Evolutionary conservation across 2,888 invertebrate species (phyloP).

Genomic region (Arctia plantaginis): DNA sequence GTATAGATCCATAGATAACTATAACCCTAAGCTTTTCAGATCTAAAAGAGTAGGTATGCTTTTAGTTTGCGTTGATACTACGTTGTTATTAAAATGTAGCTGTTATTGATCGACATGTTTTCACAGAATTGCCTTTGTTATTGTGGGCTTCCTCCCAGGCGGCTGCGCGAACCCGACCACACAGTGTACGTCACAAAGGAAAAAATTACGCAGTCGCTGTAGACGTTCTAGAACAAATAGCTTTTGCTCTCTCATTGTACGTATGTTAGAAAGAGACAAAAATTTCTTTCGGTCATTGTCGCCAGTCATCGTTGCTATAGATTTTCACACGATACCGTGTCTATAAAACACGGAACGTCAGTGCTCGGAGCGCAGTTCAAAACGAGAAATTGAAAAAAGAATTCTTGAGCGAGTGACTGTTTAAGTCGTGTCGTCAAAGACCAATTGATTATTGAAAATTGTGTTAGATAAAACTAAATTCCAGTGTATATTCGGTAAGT

Average conservation of each 20-base stretch:
- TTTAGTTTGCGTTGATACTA: conserved; percentile 20
- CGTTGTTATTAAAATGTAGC: not conserved
- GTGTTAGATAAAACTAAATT: conserved; percentile 56
- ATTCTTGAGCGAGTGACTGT: conserved; percentile 53
- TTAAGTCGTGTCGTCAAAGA: conserved; percentile 56
- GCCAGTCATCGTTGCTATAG: conserved; percentile 33
- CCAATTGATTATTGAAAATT: conserved; percentile 47
- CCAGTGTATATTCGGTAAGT: conserved; percentile 64
- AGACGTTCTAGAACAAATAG: conserved; percentile 63
- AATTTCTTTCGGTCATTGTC: conserved; percentile 52
- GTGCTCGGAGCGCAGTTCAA: conserved; percentile 55
- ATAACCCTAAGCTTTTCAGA: not conserved
- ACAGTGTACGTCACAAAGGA: conserved; percentile 62
- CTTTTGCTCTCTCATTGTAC: conserved; percentile 39
- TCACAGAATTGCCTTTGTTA: conserved; percentile 47
- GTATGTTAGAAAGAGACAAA: conserved; percentile 49
- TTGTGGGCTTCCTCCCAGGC: conserved; percentile 45
- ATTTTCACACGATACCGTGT: conserved; percentile 40
- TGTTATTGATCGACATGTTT: conserved; percentile 47
- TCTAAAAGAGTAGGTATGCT: not conserved
- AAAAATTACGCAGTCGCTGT: conserved; percentile 47
- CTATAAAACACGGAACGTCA: conserved; percentile 58
- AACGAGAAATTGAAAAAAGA: conserved; percentile 62
- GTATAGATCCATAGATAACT: not conserved
- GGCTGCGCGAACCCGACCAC: conserved; percentile 24